A percentile compares a stretch with the other conserved stretches of the same genome.
Evolutionary conservation across 2,797 vertebrate genomes (phyloP).

Genomic region (Myioborus miniatus): DNA sequence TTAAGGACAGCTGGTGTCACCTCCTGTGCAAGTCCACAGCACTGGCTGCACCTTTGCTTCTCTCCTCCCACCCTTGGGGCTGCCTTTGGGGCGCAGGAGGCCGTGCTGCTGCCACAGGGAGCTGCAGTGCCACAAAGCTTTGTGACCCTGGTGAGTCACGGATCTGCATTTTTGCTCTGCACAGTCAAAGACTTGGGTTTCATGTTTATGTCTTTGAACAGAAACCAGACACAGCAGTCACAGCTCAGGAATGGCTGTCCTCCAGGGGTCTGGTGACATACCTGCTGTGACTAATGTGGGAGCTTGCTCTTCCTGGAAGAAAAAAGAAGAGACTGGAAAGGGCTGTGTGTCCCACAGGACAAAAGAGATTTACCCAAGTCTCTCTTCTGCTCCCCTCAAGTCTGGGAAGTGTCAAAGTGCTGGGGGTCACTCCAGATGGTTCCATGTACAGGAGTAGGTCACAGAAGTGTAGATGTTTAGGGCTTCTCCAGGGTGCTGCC

Average conservation of each 20-base stretch:
- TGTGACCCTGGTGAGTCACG: background rate
- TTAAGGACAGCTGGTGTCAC: background rate
- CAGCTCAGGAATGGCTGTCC: background rate
- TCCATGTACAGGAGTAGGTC: background rate
- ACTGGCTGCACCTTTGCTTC: background rate
- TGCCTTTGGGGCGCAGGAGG: background rate
- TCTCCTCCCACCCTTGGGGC: fast-evolving
- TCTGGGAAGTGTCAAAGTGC: background rate
- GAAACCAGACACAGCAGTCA: background rate
- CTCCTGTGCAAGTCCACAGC: background rate
- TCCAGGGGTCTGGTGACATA: background rate
- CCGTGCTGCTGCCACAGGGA: background rate
- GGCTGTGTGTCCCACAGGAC: too few species aligned
- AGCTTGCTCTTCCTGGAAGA: background rate
- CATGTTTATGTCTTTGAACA: background rate
- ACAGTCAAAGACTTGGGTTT: background rate
- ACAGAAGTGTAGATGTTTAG: background rate
- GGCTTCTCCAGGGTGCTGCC: background rate
- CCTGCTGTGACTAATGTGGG: background rate
- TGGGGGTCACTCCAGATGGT: fast-evolving
- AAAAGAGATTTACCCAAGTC: background rate
- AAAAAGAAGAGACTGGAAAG: background rate
- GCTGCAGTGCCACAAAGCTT: background rate
- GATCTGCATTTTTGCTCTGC: background rate
- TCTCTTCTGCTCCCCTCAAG: background rate